Percentiles rank a stretch among this genome's conserved stretches.
Conservation (phyloP, 2,888 invertebrate species). For the Sphecodes monilicornis region DNA sequence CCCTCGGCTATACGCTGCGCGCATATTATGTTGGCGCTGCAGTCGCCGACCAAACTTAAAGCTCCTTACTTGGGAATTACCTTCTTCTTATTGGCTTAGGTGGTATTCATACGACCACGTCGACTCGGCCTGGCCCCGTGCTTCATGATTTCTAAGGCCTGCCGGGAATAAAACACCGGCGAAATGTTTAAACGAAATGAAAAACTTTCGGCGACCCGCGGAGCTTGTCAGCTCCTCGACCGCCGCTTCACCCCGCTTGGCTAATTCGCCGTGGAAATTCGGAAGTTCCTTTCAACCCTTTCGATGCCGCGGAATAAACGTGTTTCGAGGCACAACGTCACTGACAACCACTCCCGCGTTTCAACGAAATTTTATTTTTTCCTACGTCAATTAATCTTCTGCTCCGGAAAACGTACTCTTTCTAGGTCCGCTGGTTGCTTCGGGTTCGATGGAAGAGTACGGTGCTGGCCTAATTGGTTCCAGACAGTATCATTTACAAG, state of each 20-base stretch:
- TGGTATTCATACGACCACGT: constrained; percentile 21
- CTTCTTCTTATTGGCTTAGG: constrained; percentile 18
- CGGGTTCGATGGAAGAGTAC: background rate
- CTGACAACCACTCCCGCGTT: background rate
- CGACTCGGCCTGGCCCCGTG: background rate
- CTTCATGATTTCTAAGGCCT: constrained; percentile 36
- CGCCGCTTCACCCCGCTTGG: background rate
- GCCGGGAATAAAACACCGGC: constrained; percentile 4
- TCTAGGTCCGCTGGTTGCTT: background rate
- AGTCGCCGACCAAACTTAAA: constrained; percentile 31
- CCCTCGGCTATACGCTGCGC: background rate
- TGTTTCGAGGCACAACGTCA: background rate
- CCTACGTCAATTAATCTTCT: background rate
- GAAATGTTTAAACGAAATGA: constrained; percentile 29
- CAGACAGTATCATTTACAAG: background rate
- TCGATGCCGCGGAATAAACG: background rate
- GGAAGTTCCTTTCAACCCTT: constrained; percentile 3
- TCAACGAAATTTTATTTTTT: background rate
- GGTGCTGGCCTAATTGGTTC: background rate
- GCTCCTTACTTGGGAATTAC: constrained; percentile 38
- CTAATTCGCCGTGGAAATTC: background rate
- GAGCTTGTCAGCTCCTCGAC: background rate
- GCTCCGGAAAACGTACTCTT: background rate
- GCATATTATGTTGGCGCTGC: constrained; percentile 26
- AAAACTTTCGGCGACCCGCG: constrained; percentile 10